Base-by-base conservation (phyloP, 2,113 vertebrate genomes). In the Cavia porcellus region DNA sequence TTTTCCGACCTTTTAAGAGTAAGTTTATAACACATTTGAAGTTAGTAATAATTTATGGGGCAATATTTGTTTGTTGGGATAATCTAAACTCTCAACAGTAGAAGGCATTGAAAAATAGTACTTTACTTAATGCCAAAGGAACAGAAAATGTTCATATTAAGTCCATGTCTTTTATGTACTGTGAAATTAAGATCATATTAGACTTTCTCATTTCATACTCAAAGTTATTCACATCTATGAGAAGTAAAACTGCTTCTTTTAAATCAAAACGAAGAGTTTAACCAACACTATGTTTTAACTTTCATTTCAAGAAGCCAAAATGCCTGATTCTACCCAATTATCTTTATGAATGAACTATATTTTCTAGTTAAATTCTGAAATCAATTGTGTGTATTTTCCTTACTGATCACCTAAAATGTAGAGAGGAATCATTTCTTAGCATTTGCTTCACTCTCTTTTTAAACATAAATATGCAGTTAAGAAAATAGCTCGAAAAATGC, bases 271-370 rank as follows among this genome's bases (percentile, higher is more conserved):
- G 81, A 80, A 79, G 20, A 90, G 7, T 11, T 55, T 90, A 90
- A 50, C n/a, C 3, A 35, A 84, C 9, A 6, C 30, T 82, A 28
- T 24, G 52, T 79, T 84, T 74, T 42, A 86, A 61, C 42, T 86
- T 74, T 93, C 72, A 79, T 70, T 90, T 32, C 64, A 62, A 77
- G 50, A 75, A 83, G 19, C 75, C 11, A 10, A 87, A 79, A 79
- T 79, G 22, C 0, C 24, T 93, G 4, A 10, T 92, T 42, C 35
- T 86, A 74, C 93, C 12, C 90, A 80, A 92, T 57, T 6, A 86
- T 88, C 90, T 84, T 85, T 93, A 55, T 55, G 57, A 93, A 45
- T 80, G 38, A 90, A 14, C 45, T 92, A 59, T 59, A 66, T 64
- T 68, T 38, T 42, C 22, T 52, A 83, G 25, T 20, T 47, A 83